Base-by-base conservation (phyloP, 2,888 invertebrate species). In the Drosophila planitibia region DNA sequence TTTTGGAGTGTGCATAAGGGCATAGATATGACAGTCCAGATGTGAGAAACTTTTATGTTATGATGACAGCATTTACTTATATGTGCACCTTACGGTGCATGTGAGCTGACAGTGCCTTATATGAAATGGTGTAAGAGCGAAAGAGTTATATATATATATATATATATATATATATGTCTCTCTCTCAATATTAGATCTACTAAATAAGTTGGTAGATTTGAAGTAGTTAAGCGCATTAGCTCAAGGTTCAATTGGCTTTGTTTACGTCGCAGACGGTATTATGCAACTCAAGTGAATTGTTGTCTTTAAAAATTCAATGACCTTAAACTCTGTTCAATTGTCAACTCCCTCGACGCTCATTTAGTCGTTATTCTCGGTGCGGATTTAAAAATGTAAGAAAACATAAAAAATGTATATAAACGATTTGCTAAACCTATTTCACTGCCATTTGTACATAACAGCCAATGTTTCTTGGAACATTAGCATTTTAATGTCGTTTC, bases 401-500 rank as follows among this genome's bases (percentile, higher is more conserved):
- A 28, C 25, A 28, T 37, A 57, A 57, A 32, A 28, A 30, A 28
- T 33, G 28, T 41, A 44, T 32, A 35, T 28, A 41, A 66, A 39
- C 28, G 44, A 52, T 62, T 41, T 41, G 53, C 49, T 30, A 19
- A 32, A 37, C 49, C 35, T n/a, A 57, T 52, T 57, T 39, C 14
- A 12, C 12, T 28, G 35, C 30, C 35, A 16, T 16, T 64, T 41
- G 35, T 44, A n/a, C 41, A 67, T 60, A 68, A 54, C 37, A 51
- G 51, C 14, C 60, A 25, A 52, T 54, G 61, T 35, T 51, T 30
- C 3, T 32, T 25, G 28, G 37, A 47, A 76, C 61, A 73, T 73
- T 67, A 64, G 37, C 79, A 69, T 78, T 68, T 72, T 72, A 73
- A 61, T 78, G 63, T 37, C 63, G 51, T 60, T 72, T 28, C 49